Evolutionary conservation across 2,797 vertebrate species (phyloP), one percentile per base, ranked within the genome.

Genomic region (Ptychobarbus kaznakovi): DNA sequence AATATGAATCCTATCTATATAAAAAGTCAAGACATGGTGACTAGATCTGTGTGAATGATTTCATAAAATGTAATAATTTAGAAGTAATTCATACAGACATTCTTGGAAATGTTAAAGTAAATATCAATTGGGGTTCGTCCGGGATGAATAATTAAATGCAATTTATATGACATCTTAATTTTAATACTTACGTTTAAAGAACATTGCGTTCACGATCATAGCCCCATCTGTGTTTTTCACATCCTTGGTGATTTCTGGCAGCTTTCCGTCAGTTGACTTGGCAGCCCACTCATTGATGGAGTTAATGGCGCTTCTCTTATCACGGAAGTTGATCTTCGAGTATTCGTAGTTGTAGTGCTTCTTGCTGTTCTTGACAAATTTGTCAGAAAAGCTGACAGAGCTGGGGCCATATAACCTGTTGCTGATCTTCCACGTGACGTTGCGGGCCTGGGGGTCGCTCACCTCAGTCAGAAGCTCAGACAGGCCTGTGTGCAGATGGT

Each of bases 221-320:
- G 97, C 98, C 1, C 98, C 98, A 0, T 99, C 98, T 0, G 97
- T 95, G 89, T 97, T 98, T 90, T 97, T 95, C 88, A 99, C 95
- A 0, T 99, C 97, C 73, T 97, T 97, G 4, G 97, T 97, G 91
- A 99, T 91, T 93, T 99, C 97, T 0, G 97, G 95, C 68, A 99
- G 93, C 68, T 98, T 99, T 86, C 98, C 97, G 0, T 94, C 95
- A 0, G 98, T 99, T 32, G 97, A 97, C 91, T 97, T 97, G 0
- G 97, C 92, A 0, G 97, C 98, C 98, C 98, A 99, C 91, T 99
- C 97, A 0, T 99, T 99, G 91, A 99, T 99, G 94, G 98, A 97
- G 88, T 96, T 98, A 86, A 99, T 92, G 0, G 98, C 96, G 0
- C 96, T 98, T 90, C 96, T 96, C 95, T 99, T 99, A 94, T 99